These are phyloP conservation scores for Eledona agricola DNA, from an alignment of 2,888 invertebrate genomes.

Conservation along the genomic window DNA sequence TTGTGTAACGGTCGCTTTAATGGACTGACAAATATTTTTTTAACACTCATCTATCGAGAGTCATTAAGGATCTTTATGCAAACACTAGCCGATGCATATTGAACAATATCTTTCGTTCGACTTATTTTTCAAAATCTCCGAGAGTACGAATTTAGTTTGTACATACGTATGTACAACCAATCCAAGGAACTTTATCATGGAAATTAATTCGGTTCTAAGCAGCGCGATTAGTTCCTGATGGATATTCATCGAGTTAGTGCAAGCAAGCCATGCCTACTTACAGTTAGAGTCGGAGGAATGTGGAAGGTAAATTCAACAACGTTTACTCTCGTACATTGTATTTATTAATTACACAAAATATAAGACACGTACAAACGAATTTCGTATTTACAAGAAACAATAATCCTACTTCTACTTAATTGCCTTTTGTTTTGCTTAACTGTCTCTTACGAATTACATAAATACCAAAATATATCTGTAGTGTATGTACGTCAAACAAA, in stretches of 20 bases:
- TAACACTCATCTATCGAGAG: constrained; percentile 25
- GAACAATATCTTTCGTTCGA: no score
- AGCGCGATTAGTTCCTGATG: constrained; percentile 19
- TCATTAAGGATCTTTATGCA: constrained; percentile 13
- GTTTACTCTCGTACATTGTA: constrained; percentile 10
- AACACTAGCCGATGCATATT: no score
- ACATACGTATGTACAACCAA: no score
- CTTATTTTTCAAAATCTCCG: no score
- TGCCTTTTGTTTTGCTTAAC: constrained; percentile 28
- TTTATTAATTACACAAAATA: constrained; percentile 28
- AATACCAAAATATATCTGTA: no score
- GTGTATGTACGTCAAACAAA: not conserved
- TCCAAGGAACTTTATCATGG: constrained; percentile 17
- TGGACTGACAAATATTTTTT: constrained; percentile 38
- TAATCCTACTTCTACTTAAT: constrained; percentile 10
- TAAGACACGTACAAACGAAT: constrained; percentile 15
- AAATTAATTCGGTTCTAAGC: constrained; percentile 26
- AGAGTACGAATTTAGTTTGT: no score
- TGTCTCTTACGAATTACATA: constrained; percentile 8
- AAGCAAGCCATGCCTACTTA: constrained; percentile 3
- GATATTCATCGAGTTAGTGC: constrained; percentile 15
- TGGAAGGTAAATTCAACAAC: constrained; percentile 19
- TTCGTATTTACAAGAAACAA: constrained; percentile 24
- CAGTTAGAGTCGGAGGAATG: constrained; percentile 26
- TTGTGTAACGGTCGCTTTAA: constrained; percentile 38